Percentiles rank a stretch among this genome's conserved stretches.
These are phyloP conservation scores for Terebella lapidaria DNA, from an alignment of 2,888 invertebrate genomes.

Conservation along the genomic window DNA sequence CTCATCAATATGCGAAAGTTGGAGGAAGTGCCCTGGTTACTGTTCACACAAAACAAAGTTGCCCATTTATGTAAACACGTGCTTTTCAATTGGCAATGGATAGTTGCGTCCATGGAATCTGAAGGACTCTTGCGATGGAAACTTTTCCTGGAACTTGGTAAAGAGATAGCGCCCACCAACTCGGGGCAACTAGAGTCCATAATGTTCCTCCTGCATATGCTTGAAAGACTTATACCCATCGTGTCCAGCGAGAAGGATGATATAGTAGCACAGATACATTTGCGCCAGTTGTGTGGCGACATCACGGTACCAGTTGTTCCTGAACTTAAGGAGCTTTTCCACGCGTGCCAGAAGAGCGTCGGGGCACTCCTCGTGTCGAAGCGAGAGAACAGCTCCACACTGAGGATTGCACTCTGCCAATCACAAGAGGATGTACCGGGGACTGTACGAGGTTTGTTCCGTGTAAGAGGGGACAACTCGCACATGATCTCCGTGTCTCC, in stretches of 20 bases:
- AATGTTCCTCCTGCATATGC: background rate
- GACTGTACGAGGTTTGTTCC: conserved; percentile 44
- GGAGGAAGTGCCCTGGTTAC: conserved; percentile 5
- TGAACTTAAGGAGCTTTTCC: background rate
- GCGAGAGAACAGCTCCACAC: background rate
- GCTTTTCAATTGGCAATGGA: conserved; percentile 11
- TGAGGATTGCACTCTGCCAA: background rate
- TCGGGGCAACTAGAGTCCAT: background rate
- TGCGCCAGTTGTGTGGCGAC: background rate
- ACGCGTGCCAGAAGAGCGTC: background rate
- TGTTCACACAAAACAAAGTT: background rate
- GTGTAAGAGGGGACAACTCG: conserved; percentile 65
- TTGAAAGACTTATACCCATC: background rate
- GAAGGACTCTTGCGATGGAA: conserved; percentile 4
- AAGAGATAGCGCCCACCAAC: background rate
- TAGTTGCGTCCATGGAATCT: conserved; percentile 7
- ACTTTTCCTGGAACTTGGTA: too few relatives aligned
- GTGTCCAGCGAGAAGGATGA: background rate
- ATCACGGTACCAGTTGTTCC: background rate
- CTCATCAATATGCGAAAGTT: conserved; percentile 4
- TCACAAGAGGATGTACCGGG: background rate
- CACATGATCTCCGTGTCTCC: conserved; percentile 73
- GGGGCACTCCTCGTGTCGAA: background rate
- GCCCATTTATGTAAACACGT: background rate
- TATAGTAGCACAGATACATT: background rate